Evolutionary conservation across 2,113 vertebrate species (phyloP).

Genomic region (Syngnathoides biaculeatus): DNA sequence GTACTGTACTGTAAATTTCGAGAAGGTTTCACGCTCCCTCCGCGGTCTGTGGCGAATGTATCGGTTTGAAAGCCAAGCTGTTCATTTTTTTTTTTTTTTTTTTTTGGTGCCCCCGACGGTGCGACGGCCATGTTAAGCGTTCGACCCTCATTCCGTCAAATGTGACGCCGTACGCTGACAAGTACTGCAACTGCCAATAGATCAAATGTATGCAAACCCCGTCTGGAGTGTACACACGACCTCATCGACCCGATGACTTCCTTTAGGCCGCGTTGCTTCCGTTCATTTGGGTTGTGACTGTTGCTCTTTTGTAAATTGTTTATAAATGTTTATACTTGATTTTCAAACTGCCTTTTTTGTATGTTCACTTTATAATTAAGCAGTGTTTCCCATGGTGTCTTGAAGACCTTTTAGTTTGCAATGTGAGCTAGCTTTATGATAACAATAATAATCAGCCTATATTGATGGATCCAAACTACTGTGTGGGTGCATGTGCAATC

Average conservation of each 20-base stretch:
- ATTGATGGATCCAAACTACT: slow-evolving; percentile 83
- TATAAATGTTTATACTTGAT: slow-evolving; percentile 99
- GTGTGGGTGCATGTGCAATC: slow-evolving; percentile 94
- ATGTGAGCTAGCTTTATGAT: slow-evolving; percentile 84
- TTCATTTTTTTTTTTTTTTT: no score
- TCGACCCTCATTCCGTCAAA: not conserved
- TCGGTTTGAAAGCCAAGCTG: slow-evolving; percentile 63
- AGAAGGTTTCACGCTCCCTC: slow-evolving; percentile 42
- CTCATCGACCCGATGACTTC: slow-evolving; percentile 38
- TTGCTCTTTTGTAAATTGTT: slow-evolving; percentile 97
- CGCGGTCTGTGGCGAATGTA: slow-evolving; percentile 66
- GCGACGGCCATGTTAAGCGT: slow-evolving; percentile 31
- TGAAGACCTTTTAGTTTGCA: slow-evolving; percentile 86
- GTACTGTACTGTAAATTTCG: slow-evolving; percentile 68
- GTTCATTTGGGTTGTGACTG: slow-evolving; percentile 76
- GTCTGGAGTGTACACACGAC: slow-evolving; percentile 57
- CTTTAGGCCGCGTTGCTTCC: slow-evolving; percentile 66
- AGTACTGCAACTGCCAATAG: slow-evolving; percentile 70
- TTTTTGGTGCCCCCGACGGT: slow-evolving; percentile 51
- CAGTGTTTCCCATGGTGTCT: slow-evolving; percentile 93
- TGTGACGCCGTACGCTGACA: not conserved
- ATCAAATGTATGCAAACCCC: slow-evolving; percentile 71
- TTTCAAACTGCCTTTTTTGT: slow-evolving; percentile 99
- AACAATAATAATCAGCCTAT: slow-evolving; percentile 78
- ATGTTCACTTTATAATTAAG: slow-evolving; percentile 83